Evolutionary conservation across 2,113 vertebrate genomes (phyloP).

Genomic region (Hemichromis elongatus): DNA sequence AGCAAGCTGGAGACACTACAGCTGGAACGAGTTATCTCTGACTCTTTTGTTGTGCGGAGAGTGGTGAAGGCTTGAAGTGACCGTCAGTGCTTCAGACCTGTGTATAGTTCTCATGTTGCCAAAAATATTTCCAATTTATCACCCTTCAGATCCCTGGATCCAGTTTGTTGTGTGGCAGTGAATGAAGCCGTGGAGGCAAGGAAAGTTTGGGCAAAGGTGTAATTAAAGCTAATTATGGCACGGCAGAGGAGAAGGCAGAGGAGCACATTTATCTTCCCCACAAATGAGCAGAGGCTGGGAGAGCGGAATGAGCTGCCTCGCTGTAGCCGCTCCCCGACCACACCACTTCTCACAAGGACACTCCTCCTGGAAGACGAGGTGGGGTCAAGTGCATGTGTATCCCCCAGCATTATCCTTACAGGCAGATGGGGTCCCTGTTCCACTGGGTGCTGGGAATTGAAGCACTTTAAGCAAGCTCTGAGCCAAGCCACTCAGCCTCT

Average conservation of each 20-base stretch:
- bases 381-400: slow-evolving; percentile 57
- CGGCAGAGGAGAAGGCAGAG: slow-evolving; percentile 27
- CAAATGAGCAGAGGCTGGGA: slow-evolving; percentile 48
- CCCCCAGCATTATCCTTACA: slow-evolving; percentile 39
- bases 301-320: slow-evolving; percentile 41
- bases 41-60: neutral
- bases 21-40: neutral
- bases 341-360: slow-evolving; percentile 58
- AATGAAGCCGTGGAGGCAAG: slow-evolving; percentile 14
- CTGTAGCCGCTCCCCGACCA: slow-evolving; percentile 17
- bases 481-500: slow-evolving; percentile 29
- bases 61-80: neutral
- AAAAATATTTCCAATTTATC: neutral
- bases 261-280: slow-evolving; percentile 39
- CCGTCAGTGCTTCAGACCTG: neutral
- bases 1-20: neutral
- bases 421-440: slow-evolving; percentile 18
- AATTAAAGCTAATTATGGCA: slow-evolving; percentile 62
- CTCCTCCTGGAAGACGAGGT: slow-evolving; percentile 46
- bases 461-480: slow-evolving; percentile 31
- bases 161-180: neutral
- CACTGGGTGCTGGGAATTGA: slow-evolving; percentile 12
- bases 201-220: slow-evolving; percentile 43
- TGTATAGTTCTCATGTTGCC: neutral
- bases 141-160: neutral